Conservation (phyloP, 1,140 invertebrate genomes). For the Drosophila azteca region DNA sequence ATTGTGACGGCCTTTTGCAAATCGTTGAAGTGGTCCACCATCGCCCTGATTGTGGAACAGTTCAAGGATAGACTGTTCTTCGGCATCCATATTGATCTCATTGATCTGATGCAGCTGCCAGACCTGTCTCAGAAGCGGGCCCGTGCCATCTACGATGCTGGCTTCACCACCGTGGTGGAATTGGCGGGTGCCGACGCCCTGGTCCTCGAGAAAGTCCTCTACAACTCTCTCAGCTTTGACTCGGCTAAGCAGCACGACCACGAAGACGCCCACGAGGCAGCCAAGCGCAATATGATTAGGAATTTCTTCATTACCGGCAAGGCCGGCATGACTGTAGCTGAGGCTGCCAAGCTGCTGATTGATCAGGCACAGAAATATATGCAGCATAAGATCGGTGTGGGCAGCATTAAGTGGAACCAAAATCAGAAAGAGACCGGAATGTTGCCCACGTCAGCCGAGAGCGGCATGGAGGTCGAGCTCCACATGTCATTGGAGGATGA, state of each 20-base stretch:
- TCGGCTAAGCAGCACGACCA: constrained; percentile 90
- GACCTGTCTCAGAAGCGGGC: constrained; percentile 94
- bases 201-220: constrained; percentile 90
- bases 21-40: constrained; percentile 95
- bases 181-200: constrained; percentile 90
- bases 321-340: constrained; percentile 90
- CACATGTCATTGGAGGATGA: constrained; percentile 57
- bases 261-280: constrained; percentile 88
- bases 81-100: constrained; percentile 95
- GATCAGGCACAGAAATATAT: constrained; percentile 90
- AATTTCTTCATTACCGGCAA: constrained; percentile 93
- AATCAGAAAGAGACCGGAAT: neutral
- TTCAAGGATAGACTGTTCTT: constrained; percentile 97
- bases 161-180: constrained; percentile 91
- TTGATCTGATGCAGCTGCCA: constrained; percentile 94
- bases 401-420: constrained; percentile 86
- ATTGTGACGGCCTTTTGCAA: constrained; percentile 94
- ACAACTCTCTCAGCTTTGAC: constrained; percentile 92
- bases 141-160: constrained; percentile 92
- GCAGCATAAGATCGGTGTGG: constrained; percentile 86
- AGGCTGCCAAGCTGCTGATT: constrained; percentile 92
- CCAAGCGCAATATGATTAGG: constrained; percentile 88
- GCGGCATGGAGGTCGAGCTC: constrained; percentile 1
- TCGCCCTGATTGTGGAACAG: constrained; percentile 95
- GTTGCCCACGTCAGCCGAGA: neutral